Evolutionary conservation across 2,888 invertebrate genomes (phyloP).

Genomic region (Oscheius sp.): DNA sequence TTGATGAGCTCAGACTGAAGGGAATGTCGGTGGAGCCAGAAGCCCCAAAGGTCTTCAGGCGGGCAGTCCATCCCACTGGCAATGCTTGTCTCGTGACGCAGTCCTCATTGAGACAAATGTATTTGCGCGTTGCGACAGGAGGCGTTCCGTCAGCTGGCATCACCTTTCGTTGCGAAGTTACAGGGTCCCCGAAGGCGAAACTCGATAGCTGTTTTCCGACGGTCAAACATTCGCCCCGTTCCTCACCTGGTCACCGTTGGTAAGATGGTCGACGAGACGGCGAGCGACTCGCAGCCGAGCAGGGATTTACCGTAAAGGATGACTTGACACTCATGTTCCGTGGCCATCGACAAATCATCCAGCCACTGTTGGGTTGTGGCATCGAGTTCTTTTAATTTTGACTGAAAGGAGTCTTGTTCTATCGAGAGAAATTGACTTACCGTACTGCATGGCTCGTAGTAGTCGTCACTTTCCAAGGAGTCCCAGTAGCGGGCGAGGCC

Average conservation of each 20-base stretch:
- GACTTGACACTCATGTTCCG: slow-evolving; percentile 63
- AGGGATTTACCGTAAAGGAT: slow-evolving; percentile 67
- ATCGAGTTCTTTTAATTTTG: slow-evolving; percentile 16
- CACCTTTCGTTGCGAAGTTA: slow-evolving; percentile 22
- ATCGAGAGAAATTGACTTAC: neutral
- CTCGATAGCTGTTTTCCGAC: slow-evolving; percentile 9
- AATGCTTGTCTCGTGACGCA: slow-evolving; percentile 16
- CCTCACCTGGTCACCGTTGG: neutral
- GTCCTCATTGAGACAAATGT: slow-evolving; percentile 36
- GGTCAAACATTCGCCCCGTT: neutral
- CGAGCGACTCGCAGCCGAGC: neutral
- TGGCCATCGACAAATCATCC: slow-evolving; percentile 40
- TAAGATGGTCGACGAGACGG: neutral
- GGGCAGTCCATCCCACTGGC: neutral
- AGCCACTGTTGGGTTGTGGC: slow-evolving; percentile 53
- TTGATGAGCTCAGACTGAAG: neutral
- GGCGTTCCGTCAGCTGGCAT: slow-evolving; percentile 35
- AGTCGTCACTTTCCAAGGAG: slow-evolving; percentile 49
- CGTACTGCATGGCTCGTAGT: slow-evolving; percentile 12
- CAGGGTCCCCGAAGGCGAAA: slow-evolving; percentile 14
- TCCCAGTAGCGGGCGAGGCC: slow-evolving; percentile 55
- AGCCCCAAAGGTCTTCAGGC: neutral
- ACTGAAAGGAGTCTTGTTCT: neutral
- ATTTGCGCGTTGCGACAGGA: slow-evolving; percentile 34
- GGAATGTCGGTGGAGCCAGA: slow-evolving; percentile 19